phyloP scores from a whole-genome alignment of 2,113 vertebrate species.

The Oreochromis niloticus region DNA sequence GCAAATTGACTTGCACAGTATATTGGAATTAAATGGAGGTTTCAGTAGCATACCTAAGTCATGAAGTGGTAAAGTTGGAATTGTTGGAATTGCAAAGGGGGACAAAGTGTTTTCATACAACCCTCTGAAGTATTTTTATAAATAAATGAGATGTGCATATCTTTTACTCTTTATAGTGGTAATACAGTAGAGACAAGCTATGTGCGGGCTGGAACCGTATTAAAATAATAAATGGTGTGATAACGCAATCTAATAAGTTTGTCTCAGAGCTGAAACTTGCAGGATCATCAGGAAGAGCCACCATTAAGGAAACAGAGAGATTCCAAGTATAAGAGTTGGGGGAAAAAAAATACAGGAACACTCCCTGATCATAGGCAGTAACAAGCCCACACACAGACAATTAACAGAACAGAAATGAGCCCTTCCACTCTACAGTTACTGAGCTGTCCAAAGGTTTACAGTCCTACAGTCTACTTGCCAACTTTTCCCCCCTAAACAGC shows the following conservation, averaged over 20 bases:
- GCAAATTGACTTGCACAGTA: neutral
- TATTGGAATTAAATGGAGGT: neutral
- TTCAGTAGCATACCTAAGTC: neutral
- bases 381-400: neutral
- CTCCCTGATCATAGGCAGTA: neutral
- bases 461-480: slow-evolving; percentile 1
- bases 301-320: neutral
- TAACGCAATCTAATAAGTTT: neutral
- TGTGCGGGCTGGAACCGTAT: neutral
- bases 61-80: neutral
- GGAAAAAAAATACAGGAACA: neutral
- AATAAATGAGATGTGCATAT: neutral
- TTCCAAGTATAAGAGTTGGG: neutral
- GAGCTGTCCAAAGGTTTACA: slow-evolving; percentile 41
- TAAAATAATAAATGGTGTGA: neutral
- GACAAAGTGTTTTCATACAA: neutral
- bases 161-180: neutral
- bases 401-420: neutral
- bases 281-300: neutral
- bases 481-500: neutral
- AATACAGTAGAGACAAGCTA: neutral
- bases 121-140: neutral
- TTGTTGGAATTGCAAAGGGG: neutral
- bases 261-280: neutral
- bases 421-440: neutral